Conservation (phyloP, 2,888 invertebrate species). For the Muschampia plurimacula region DNA sequence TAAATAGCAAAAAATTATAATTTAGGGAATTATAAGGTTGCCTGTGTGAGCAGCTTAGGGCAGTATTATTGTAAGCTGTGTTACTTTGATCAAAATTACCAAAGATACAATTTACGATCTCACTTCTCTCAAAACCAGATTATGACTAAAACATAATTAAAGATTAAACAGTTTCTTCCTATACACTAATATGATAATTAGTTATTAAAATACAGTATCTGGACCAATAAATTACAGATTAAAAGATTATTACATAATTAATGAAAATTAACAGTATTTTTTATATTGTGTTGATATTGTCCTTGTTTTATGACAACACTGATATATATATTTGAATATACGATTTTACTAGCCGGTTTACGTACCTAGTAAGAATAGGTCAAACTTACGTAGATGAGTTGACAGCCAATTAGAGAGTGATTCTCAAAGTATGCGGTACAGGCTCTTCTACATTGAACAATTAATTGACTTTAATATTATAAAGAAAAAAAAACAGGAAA, state of each 20-base stretch:
- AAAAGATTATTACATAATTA: constrained; percentile 20
- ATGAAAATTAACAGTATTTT: constrained; percentile 17
- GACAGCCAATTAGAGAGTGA: constrained; percentile 31
- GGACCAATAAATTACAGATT: constrained; percentile 22
- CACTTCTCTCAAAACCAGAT: neutral
- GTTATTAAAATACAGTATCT: constrained; percentile 19
- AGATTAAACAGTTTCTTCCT: neutral
- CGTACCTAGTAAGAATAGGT: constrained; percentile 41
- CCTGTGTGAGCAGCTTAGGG: too few species aligned
- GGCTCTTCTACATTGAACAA: neutral
- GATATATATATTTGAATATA: constrained; percentile 20
- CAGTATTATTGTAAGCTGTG: too few species aligned
- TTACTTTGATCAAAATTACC: too few species aligned
- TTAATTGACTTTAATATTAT: neutral
- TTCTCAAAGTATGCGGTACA: constrained; percentile 40
- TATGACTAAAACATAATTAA: neutral
- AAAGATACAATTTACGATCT: too few species aligned
- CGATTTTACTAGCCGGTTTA: constrained; percentile 38
- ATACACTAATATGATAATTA: constrained; percentile 10
- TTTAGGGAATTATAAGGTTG: too few species aligned
- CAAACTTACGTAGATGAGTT: constrained; percentile 40
- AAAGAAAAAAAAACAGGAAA: neutral
- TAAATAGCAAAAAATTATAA: too few species aligned
- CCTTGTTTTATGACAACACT: constrained; percentile 29
- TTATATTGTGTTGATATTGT: constrained; percentile 27